Percentiles rank a stretch among this genome's conserved stretches.
These are phyloP conservation scores for Rhinoptilus africanus DNA, from an alignment of 2,113 vertebrate species.

Conservation along the genomic window DNA sequence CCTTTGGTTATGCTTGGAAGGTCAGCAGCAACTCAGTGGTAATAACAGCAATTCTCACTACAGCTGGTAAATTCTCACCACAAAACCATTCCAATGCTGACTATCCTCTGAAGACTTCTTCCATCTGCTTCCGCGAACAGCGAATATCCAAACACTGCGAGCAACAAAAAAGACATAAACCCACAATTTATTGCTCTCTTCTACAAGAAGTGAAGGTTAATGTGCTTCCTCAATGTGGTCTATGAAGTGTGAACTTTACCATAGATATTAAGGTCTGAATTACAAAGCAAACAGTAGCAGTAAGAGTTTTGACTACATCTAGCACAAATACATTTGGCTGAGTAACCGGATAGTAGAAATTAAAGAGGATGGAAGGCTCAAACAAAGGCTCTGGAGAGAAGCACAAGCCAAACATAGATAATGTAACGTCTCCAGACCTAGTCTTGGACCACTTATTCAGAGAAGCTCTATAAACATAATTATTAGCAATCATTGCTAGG, in stretches of 20 bases:
- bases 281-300: background rate
- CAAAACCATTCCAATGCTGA: background rate
- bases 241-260: conserved; percentile 19
- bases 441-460: background rate
- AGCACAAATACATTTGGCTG: background rate
- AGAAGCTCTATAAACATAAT: background rate
- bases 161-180: background rate
- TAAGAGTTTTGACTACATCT: background rate
- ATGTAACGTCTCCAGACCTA: background rate
- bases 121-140: conserved; percentile 54
- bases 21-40: conserved; percentile 6
- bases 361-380: background rate
- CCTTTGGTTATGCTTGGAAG: conserved; percentile 24
- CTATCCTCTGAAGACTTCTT: conserved; percentile 40
- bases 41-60: conserved; percentile 36
- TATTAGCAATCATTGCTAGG: background rate
- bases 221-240: background rate
- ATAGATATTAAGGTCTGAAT: conserved; percentile 4
- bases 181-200: conserved; percentile 1
- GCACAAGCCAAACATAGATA: background rate
- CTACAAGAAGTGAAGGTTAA: conserved; percentile 4
- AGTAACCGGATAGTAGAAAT: background rate
- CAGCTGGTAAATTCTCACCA: conserved; percentile 32
- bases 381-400: background rate
- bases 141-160: background rate